A percentile compares a stretch with the other conserved stretches of the same genome.
These are phyloP conservation scores for Onychomys torridus DNA, from an alignment of 2,797 vertebrate genomes.

Conservation along the genomic window DNA sequence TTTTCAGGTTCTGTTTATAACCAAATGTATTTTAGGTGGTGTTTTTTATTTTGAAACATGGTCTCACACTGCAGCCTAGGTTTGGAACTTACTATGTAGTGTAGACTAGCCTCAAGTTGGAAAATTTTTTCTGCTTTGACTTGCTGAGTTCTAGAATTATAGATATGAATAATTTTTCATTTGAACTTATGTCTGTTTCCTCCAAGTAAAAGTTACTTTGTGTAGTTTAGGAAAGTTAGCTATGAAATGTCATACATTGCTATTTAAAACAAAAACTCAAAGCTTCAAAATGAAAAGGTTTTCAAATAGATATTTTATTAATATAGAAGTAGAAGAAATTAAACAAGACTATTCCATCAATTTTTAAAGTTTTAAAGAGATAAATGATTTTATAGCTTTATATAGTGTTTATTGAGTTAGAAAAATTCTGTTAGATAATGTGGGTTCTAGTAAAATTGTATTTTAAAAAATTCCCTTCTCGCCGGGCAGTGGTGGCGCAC, in stretches of 20 bases:
- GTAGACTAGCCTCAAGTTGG: background rate
- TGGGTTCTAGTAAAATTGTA: constrained; percentile 14
- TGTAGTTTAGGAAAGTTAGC: background rate
- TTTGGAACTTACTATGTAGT: background rate
- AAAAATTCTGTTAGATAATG: background rate
- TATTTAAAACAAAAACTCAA: constrained; percentile 22
- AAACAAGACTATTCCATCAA: background rate
- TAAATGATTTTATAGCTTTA: background rate
- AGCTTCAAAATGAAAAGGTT: background rate
- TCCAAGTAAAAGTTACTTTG: background rate
- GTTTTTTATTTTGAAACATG: background rate
- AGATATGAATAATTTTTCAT: constrained; percentile 17
- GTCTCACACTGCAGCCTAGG: background rate
- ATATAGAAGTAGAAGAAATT: background rate
- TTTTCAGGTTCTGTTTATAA: constrained; percentile 49
- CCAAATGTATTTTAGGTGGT: background rate
- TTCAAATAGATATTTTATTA: background rate
- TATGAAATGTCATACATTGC: constrained; percentile 13
- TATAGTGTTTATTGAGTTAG: constrained; percentile 11
- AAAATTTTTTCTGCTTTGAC: background rate
- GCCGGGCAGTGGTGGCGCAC: no score
- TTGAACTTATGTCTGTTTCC: background rate
- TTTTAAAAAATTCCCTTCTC: background rate
- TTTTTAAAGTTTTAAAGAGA: background rate
- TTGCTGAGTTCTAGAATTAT: background rate